Evolutionary conservation across 2,888 invertebrate genomes (phyloP), one percentile per base, ranked within the genome.

Genomic region (Drosophila infuscata): DNA sequence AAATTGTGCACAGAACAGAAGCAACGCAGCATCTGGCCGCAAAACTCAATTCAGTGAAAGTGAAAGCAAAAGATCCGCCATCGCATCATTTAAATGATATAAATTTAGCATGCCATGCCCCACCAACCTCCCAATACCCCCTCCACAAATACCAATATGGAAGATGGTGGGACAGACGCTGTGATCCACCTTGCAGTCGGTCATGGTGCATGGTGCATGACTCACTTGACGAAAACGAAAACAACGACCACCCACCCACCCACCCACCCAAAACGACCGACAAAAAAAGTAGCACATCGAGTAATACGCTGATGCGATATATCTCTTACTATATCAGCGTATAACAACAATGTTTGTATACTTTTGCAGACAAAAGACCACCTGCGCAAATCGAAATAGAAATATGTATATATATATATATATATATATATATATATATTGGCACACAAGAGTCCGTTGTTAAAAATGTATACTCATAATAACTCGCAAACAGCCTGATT

Each of bases 51-150:
- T 51, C 48, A 59, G 30, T 36, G 49, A 52, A 48, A 49, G 20
- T 54, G 17, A 66, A 61, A 46, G 46, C 66, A 61, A 68, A 77
- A 69, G 61, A 70, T 73, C 83, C 81, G 46, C 46, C 81, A 86
- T 72, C 87, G 81, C 86, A 75, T 83, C 81, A 83, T 86, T 83
- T 83, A 78, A 86, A 70, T 72, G 69, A 53, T 70, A 83, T 83
- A 72, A 83, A 83, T 86, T 77, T 72, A 75, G 68, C 70, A 59
- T 41, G 36, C 64, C 32, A 17, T 25, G 25, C 46, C 46, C 46
- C 12, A 15, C 8, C 17, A 15, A 43, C 4, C 46, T 29, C 5
- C 20, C 41, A 3, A 38, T n/a, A 12, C 36, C 7, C 49, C 20
- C 49, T n/a, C 20, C 46, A 12, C 20, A 20, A 12, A 46, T 20